These are phyloP conservation scores for Centroberyx gerrardi DNA, from an alignment of 2,797 vertebrate species.

Conservation along the genomic window DNA sequence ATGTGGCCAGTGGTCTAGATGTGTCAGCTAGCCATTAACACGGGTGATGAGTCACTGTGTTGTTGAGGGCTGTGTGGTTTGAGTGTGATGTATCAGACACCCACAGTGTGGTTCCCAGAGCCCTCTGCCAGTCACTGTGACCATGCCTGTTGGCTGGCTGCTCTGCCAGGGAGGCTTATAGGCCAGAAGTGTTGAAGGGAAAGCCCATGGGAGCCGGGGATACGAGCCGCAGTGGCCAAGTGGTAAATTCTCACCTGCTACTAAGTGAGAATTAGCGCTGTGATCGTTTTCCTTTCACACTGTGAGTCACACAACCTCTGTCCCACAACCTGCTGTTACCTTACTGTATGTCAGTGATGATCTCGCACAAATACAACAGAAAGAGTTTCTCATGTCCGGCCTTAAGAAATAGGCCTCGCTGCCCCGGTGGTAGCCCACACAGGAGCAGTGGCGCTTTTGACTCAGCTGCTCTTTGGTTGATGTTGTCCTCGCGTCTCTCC, in stretches of 20 bases:
- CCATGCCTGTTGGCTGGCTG: constrained; percentile 71
- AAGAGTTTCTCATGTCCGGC: constrained; percentile 68
- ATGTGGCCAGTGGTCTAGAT: constrained; percentile 54
- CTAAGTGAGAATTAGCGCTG: constrained; percentile 82
- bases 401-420: constrained; percentile 45
- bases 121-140: constrained; percentile 81
- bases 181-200: constrained; percentile 82
- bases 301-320: constrained; percentile 78
- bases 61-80: constrained; percentile 76
- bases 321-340: constrained; percentile 75
- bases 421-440: constrained; percentile 45
- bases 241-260: constrained; percentile 83
- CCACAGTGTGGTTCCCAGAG: constrained; percentile 81
- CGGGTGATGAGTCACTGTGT: constrained; percentile 81
- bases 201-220: constrained; percentile 74
- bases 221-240: constrained; percentile 80
- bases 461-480: constrained; percentile 38
- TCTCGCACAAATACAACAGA: constrained; percentile 65
- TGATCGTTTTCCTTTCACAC: constrained; percentile 80
- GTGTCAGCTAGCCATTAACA: constrained; percentile 78
- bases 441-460: constrained; percentile 41
- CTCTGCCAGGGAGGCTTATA: constrained; percentile 74
- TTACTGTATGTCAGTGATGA: constrained; percentile 55
- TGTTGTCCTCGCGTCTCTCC: constrained; percentile 32
- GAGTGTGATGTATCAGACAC: constrained; percentile 79